phyloP scores from a whole-genome alignment of 2,113 vertebrate genomes.

The Talpa occidentalis region DNA sequence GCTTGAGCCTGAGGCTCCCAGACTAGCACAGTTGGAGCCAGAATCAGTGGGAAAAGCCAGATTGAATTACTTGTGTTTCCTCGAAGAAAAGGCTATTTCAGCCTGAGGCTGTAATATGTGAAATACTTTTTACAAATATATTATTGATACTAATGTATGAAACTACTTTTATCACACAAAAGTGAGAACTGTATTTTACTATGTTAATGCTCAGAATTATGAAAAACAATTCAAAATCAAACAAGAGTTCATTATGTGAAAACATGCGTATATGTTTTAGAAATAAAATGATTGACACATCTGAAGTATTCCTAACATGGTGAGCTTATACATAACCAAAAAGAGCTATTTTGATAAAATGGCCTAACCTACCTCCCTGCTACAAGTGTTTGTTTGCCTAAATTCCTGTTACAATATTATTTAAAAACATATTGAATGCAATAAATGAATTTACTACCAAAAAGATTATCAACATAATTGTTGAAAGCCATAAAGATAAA shows the following conservation, averaged over 20 bases:
- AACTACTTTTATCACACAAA: not conserved
- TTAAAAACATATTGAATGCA: constrained; percentile 55
- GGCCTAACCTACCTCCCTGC: constrained; percentile 70
- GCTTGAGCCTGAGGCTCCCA: no score
- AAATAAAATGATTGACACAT: constrained; percentile 37
- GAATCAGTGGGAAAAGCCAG: no score
- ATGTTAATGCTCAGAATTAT: constrained; percentile 37
- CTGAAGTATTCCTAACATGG: constrained; percentile 48
- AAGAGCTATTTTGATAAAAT: constrained; percentile 34
- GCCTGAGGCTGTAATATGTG: no score
- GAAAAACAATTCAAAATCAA: no score
- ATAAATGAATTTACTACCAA: constrained; percentile 7
- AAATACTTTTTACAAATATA: not conserved
- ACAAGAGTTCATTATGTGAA: constrained; percentile 18
- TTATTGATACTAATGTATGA: not conserved
- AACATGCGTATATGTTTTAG: not conserved
- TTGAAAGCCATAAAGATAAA: not conserved
- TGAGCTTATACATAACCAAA: constrained; percentile 62
- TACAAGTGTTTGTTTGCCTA: constrained; percentile 55
- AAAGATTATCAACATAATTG: not conserved
- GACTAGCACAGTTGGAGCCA: no score
- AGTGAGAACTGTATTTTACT: constrained; percentile 28
- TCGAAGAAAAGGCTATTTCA: no score
- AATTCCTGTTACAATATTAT: constrained; percentile 69
- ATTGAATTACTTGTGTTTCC: no score